Conservation (phyloP, 2,888 invertebrate genomes). For the Papilio demoleus region DNA sequence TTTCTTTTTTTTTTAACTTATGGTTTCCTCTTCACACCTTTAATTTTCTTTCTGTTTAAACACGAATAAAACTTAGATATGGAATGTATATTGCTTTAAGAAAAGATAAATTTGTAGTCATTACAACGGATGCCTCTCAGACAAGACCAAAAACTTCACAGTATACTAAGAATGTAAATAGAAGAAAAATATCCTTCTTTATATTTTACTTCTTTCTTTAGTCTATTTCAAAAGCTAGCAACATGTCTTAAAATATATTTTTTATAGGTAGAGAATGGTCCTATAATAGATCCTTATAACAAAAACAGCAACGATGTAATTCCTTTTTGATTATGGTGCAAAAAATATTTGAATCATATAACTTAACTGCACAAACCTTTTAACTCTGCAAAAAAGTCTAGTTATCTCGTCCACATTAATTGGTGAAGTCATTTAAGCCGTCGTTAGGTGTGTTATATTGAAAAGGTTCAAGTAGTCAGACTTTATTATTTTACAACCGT, state of each 20-base stretch:
- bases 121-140: too few relatives aligned
- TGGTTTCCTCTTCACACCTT: background rate
- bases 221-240: too few relatives aligned
- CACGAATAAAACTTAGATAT: background rate
- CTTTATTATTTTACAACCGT: conserved; percentile 71
- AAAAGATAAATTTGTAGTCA: background rate
- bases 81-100: background rate
- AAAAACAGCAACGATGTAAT: conserved; percentile 1
- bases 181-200: too few relatives aligned
- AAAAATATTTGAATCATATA: conserved; percentile 9
- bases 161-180: background rate
- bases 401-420: conserved; percentile 36
- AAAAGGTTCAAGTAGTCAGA: conserved; percentile 70
- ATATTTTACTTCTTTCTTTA: too few relatives aligned
- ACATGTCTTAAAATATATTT: too few relatives aligned
- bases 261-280: too few relatives aligned
- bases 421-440: conserved; percentile 39
- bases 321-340: background rate
- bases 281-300: background rate
- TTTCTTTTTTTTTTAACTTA: background rate
- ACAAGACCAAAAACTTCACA: background rate
- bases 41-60: background rate
- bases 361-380: conserved; percentile 32
- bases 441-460: conserved; percentile 55
- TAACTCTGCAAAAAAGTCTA: conserved; percentile 36